phyloP scores from a whole-genome alignment of 2,888 invertebrate genomes.

The Lithophane socia region DNA sequence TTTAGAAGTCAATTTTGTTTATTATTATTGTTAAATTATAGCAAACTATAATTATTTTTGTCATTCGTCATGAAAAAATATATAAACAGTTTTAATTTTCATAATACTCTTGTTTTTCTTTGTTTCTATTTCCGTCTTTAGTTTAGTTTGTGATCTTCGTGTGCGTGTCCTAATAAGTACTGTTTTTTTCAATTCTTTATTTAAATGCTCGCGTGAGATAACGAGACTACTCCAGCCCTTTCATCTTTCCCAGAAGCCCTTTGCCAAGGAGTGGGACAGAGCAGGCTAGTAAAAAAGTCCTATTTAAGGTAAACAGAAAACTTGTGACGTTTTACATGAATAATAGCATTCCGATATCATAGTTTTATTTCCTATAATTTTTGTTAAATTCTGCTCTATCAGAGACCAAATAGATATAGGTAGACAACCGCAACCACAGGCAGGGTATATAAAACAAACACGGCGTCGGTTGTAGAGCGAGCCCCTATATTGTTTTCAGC shows the following conservation, averaged over 20 bases:
- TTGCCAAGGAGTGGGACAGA: neutral
- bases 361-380: neutral
- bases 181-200: neutral
- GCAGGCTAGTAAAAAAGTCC: neutral
- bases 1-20: constrained; percentile 14
- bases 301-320: neutral
- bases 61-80: neutral
- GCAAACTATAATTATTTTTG: no score
- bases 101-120: neutral
- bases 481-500: constrained; percentile 75
- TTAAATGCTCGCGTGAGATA: neutral
- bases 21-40: neutral
- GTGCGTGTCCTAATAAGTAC: neutral
- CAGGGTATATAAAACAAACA: constrained; percentile 51
- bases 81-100: neutral
- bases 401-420: constrained; percentile 7
- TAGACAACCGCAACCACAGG: constrained; percentile 3
- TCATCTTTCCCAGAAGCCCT: neutral
- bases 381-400: neutral
- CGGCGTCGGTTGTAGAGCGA: constrained; percentile 62
- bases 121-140: neutral
- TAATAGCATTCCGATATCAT: neutral
- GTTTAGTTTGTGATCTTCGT: neutral
- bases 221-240: neutral
- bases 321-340: neutral